These are phyloP conservation scores for Heteractis magnifica DNA, from an alignment of 92 coral and sea anemone species.

Conservation along the genomic window DNA sequence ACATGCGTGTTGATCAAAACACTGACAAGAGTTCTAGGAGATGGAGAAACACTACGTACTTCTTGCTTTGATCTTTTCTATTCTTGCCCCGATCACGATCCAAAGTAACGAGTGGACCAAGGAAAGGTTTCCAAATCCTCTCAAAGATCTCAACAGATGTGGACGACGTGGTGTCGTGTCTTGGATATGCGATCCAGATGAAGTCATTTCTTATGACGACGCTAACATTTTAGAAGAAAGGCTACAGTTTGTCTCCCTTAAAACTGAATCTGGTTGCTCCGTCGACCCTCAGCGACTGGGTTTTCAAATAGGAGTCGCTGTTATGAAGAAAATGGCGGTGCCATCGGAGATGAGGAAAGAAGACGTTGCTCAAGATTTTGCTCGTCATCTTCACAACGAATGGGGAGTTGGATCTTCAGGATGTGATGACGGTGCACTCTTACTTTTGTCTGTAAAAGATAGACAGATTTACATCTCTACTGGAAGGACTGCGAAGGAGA, in stretches of 20 bases:
- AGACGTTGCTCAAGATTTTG: conserved; percentile 53
- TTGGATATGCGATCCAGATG: conserved; percentile 85
- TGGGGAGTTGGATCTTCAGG: conserved; percentile 79
- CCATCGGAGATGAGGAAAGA: conserved; percentile 37
- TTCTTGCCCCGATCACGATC: background rate
- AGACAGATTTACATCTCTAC: conserved; percentile 78
- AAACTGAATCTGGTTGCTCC: conserved; percentile 75
- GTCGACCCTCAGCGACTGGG: conserved; percentile 45
- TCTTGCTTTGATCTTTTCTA: background rate
- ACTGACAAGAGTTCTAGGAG: background rate
- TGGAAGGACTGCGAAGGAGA: conserved; percentile 65
- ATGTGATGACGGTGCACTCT: conserved; percentile 75
- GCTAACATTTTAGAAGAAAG: conserved; percentile 71
- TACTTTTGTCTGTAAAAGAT: conserved; percentile 60
- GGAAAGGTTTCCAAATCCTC: conserved; percentile 76
- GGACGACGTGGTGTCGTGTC: conserved; percentile 76
- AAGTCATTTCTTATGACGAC: conserved; percentile 53
- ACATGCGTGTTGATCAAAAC: background rate
- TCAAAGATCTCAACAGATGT: conserved; percentile 56
- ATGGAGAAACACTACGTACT: background rate
- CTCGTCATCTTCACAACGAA: conserved; percentile 60
- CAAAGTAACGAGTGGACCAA: conserved; percentile 53
- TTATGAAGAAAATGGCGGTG: conserved; percentile 55
- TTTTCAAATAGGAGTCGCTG: conserved; percentile 75
- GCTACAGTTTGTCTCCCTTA: conserved; percentile 44